A percentile compares a stretch with the other conserved stretches of the same genome.
phyloP scores from a whole-genome alignment of 2,113 vertebrate genomes.

The Pelecanoides urinatrix region DNA sequence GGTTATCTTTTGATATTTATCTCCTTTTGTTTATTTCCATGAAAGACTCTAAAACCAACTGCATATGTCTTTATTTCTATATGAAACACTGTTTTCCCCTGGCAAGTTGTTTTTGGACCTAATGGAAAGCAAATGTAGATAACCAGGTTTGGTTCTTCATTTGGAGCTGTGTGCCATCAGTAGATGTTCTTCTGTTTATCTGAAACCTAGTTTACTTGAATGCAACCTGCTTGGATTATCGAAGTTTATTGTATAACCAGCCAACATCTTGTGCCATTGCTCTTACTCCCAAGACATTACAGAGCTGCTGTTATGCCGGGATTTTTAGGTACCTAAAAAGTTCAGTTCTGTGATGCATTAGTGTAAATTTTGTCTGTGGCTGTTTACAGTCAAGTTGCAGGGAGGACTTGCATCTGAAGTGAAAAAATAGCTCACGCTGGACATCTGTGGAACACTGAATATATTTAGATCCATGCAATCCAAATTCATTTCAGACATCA shows the following conservation, averaged over 20 bases:
- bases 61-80: neutral
- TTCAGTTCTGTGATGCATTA: neutral
- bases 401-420: neutral
- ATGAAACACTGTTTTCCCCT: neutral
- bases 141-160: neutral
- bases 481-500: neutral
- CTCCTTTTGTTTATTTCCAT: neutral
- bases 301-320: neutral
- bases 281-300: neutral
- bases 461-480: neutral
- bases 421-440: neutral
- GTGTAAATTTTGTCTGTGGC: neutral
- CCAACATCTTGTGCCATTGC: neutral
- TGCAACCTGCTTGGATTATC: neutral
- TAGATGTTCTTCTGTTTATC: neutral
- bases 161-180: neutral
- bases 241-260: neutral
- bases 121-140: neutral
- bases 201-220: neutral
- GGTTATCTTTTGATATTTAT: conserved; percentile 27
- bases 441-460: neutral
- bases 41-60: neutral
- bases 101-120: neutral
- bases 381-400: neutral
- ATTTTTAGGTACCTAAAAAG: neutral